Evolutionary conservation across 2,888 invertebrate species (phyloP).

Genomic region (Ectropis crepuscularia): DNA sequence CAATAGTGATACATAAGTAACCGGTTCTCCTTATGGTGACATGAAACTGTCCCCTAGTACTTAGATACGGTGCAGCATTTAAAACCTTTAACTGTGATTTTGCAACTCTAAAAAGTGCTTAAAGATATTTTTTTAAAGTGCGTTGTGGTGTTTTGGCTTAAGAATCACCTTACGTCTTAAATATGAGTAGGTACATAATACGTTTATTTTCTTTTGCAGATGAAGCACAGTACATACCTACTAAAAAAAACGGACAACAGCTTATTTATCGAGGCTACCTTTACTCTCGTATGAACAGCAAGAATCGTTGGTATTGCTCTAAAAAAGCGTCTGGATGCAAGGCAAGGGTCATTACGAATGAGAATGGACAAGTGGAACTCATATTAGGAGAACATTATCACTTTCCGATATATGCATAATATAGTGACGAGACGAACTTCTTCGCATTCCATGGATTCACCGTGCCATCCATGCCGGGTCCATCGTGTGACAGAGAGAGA

Average conservation of each 20-base stretch:
- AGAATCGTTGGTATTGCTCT: constrained; percentile 60
- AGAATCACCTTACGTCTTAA: background rate
- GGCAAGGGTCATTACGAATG: constrained; percentile 44
- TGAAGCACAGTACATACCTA: constrained; percentile 22
- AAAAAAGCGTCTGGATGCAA: constrained; percentile 52
- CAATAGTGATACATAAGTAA: too few relatives aligned
- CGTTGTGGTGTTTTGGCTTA: too few relatives aligned
- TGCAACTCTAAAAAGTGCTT: too few relatives aligned
- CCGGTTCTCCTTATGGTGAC: too few relatives aligned
- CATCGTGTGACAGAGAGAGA: too few relatives aligned
- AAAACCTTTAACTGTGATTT: too few relatives aligned
- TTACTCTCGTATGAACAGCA: constrained; percentile 49
- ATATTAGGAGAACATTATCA: constrained; percentile 29
- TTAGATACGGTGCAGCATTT: too few relatives aligned
- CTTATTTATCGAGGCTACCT: constrained; percentile 44
- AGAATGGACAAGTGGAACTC: constrained; percentile 14
- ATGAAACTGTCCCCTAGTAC: too few relatives aligned
- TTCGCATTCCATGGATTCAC: too few relatives aligned
- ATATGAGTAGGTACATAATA: background rate
- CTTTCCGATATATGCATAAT: background rate
- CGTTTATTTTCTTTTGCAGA: background rate
- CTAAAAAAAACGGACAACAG: constrained; percentile 21
- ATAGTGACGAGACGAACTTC: too few relatives aligned
- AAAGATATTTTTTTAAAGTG: too few relatives aligned
- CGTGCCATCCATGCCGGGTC: too few relatives aligned